Conservation (phyloP, 2,888 invertebrate genomes). For the Hirtodrosophila cameraria region DNA sequence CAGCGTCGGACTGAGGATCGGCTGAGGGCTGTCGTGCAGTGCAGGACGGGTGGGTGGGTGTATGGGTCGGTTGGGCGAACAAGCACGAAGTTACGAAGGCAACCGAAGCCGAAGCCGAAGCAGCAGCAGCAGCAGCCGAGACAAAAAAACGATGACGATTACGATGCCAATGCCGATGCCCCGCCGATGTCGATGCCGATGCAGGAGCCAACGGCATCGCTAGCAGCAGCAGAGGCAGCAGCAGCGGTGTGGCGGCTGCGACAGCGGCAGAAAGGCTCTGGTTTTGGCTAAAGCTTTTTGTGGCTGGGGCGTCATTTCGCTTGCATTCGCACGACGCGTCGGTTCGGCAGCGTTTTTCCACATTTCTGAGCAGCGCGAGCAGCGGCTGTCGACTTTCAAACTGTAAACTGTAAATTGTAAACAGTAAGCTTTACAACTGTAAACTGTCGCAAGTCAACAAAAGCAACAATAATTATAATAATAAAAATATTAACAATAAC, state of each 20-base stretch:
- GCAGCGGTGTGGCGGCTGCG: constrained; percentile 20
- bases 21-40: too few species aligned
- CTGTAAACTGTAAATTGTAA: not conserved
- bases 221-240: constrained; percentile 23
- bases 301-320: constrained; percentile 73
- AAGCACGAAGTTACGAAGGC: constrained; percentile 36
- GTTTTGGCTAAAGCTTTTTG: constrained; percentile 39
- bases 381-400: constrained; percentile 20
- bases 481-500: constrained; percentile 23
- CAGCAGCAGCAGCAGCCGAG: constrained; percentile 4
- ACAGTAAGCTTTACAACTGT: not conserved
- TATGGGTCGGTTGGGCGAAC: too few species aligned
- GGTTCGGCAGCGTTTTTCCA: constrained; percentile 62
- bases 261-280: constrained; percentile 35
- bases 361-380: constrained; percentile 22
- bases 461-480: constrained; percentile 31
- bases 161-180: constrained; percentile 15
- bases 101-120: constrained; percentile 9
- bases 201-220: constrained; percentile 36
- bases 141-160: too few species aligned
- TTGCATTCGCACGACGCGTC: constrained; percentile 80
- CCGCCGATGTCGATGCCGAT: constrained; percentile 12
- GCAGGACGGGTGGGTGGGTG: not conserved
- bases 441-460: constrained; percentile 20
- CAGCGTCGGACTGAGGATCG: constrained; percentile 37